Percentiles rank a stretch among this genome's conserved stretches.
phyloP scores from a whole-genome alignment of 2,797 vertebrate genomes.

The Allobates femoralis region DNA sequence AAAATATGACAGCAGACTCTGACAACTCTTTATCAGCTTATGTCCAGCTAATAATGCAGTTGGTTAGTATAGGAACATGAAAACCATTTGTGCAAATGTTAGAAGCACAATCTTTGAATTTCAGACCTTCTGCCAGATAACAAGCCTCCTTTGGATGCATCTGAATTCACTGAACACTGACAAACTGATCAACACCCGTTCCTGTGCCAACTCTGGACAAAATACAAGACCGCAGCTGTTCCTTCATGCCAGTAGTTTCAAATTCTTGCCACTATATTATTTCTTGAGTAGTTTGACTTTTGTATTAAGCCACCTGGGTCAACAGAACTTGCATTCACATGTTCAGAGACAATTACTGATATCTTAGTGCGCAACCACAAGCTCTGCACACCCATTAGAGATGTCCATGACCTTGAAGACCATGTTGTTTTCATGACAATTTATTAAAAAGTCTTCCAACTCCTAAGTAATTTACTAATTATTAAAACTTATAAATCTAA shows the following conservation, averaged over 20 bases:
- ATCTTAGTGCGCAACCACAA: neutral
- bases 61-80: slow-evolving; percentile 31
- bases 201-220: slow-evolving; percentile 37
- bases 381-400: neutral
- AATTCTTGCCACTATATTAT: slow-evolving; percentile 21
- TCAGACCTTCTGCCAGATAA: slow-evolving; percentile 41
- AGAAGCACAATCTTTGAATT: slow-evolving; percentile 38
- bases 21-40: slow-evolving; percentile 44
- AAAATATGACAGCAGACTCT: slow-evolving; percentile 28
- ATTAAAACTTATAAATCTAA: no score
- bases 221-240: slow-evolving; percentile 47
- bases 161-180: slow-evolving; percentile 51
- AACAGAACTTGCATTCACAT: neutral
- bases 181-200: slow-evolving; percentile 46
- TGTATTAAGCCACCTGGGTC: slow-evolving; percentile 25
- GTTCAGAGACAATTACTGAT: neutral
- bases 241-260: slow-evolving; percentile 33
- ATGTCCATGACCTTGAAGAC: neutral
- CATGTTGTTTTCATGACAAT: neutral
- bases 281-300: slow-evolving; percentile 33
- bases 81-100: slow-evolving; percentile 35
- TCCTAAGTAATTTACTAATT: no score
- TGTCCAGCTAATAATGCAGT: slow-evolving; percentile 52
- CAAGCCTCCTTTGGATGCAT: slow-evolving; percentile 44
- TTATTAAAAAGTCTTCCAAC: neutral